Base-by-base conservation (phyloP, 2,888 invertebrate species). In the Diaperis boleti region DNA sequence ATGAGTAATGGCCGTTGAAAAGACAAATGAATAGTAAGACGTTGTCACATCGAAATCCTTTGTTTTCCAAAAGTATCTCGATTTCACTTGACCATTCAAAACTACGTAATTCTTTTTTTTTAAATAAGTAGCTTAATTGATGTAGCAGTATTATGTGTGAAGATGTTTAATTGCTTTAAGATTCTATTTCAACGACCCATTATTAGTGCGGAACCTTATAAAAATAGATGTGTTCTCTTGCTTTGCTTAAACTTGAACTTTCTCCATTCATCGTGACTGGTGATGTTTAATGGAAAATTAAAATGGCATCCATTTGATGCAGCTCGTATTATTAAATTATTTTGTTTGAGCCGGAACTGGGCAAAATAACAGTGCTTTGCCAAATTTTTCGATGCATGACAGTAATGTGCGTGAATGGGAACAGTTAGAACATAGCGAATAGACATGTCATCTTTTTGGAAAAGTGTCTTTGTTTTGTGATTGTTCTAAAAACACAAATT, bases 121-220 rank as follows among this genome's bases (percentile, higher is more conserved):
- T 33, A 3, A n/a, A n/a, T n/a, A n/a, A n/a, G n/a, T n/a, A n/a
- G n/a, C n/a, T n/a, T n/a, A n/a, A n/a, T n/a, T n/a, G n/a, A n/a
- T n/a, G n/a, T n/a, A n/a, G n/a, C n/a, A n/a, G n/a, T n/a, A 26
- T 26, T 1, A 26, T 26, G 26, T 26, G 26, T 26, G 26, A 26
- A 26, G n/a, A 26, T 26, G 3, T 26, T 26, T n/a, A 26, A 8
- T 5, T 26, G 26, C 6, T n/a, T n/a, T 2, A 41, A 1, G 11
- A 15, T 39, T 39, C 10, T 39, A 13, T 18, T 41, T 41, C n/a
- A 33, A 7, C 31, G 45, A 7, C 26, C 45, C 13, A 52, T 39
- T 39, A 39, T 11, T 39, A 39, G 52, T 10, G 52, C 52, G 39
- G 52, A 52, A 52, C 52, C 26, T 52, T 20, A 52, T 52, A 13